Percentiles rank a stretch among this genome's conserved stretches.
phyloP scores from a whole-genome alignment of 2,113 vertebrate species.

The Leiothrix lutea region DNA sequence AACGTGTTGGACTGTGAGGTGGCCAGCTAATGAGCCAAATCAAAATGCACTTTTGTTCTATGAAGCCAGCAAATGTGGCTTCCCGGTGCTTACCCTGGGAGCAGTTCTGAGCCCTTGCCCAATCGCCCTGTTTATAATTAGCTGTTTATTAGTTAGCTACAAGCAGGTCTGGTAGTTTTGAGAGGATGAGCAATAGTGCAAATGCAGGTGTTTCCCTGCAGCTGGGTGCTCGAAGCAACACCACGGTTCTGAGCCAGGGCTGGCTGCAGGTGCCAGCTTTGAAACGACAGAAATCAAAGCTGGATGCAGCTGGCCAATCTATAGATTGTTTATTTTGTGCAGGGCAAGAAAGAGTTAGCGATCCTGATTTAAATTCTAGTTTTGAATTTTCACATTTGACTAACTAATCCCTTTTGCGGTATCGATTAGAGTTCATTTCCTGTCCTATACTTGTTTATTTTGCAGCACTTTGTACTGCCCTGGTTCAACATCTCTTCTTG shows the following conservation, averaged over 20 bases:
- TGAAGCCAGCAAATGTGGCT: fast-evolving
- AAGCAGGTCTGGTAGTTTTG: not conserved
- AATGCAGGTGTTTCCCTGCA: constrained; percentile 54
- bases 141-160: not conserved
- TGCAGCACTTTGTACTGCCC: not conserved
- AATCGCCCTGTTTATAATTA: not conserved
- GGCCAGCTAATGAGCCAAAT: not conserved
- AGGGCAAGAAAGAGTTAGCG: not conserved
- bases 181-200: not conserved
- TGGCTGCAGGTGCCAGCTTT: constrained; percentile 16
- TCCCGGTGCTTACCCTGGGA: not conserved
- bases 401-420: not conserved
- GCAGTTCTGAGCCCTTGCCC: not conserved
- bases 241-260: not conserved
- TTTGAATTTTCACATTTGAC: constrained; percentile 43
- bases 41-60: fast-evolving
- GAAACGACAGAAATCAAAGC: not conserved
- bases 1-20: not conserved
- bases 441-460: constrained; percentile 50
- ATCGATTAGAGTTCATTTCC: constrained; percentile 30
- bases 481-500: not conserved
- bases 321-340: not conserved
- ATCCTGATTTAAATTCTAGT: constrained; percentile 13
- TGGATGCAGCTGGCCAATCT: not conserved
- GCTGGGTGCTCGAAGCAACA: not conserved